Percentiles rank a stretch among this genome's conserved stretches.
These are phyloP conservation scores for Scophthalmus maximus DNA, from an alignment of 2,113 vertebrate species.

Conservation along the genomic window DNA sequence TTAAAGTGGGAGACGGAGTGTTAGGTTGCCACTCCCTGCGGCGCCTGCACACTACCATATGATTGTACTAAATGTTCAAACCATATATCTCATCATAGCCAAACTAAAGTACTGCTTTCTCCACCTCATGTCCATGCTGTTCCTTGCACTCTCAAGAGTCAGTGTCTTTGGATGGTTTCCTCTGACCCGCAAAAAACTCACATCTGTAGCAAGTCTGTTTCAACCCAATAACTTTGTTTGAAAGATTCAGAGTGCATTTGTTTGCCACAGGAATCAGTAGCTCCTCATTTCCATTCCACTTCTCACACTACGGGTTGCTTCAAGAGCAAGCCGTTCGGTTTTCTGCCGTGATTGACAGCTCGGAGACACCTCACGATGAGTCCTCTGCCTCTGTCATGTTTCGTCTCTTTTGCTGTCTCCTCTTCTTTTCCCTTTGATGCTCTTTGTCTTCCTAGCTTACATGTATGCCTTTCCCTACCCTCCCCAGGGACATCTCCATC, in stretches of 20 bases:
- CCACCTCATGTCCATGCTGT: background rate
- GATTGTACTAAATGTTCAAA: too few species aligned
- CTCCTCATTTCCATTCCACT: constrained; percentile 56
- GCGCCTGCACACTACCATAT: too few species aligned
- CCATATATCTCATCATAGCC: too few species aligned
- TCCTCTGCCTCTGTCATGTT: constrained; percentile 70
- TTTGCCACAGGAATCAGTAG: constrained; percentile 37
- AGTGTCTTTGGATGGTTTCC: background rate
- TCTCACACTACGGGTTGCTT: constrained; percentile 49
- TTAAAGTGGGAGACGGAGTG: too few species aligned
- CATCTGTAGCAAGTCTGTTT: constrained; percentile 17
- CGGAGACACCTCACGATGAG: constrained; percentile 63
- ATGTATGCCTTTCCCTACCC: constrained; percentile 56
- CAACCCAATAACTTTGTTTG: constrained; percentile 8
- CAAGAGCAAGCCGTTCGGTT: constrained; percentile 35
- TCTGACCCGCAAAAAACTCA: constrained; percentile 13
- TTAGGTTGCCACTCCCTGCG: too few species aligned
- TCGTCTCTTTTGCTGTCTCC: constrained; percentile 41
- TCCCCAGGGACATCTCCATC: constrained; percentile 57
- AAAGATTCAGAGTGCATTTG: constrained; percentile 26
- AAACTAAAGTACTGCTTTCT: background rate
- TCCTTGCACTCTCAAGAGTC: background rate
- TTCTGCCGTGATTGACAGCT: constrained; percentile 68
- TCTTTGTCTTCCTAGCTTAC: constrained; percentile 61
- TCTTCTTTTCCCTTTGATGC: constrained; percentile 58